These are phyloP conservation scores for Bugulina stolonifera DNA, from an alignment of 2,888 invertebrate genomes.

Conservation along the genomic window DNA sequence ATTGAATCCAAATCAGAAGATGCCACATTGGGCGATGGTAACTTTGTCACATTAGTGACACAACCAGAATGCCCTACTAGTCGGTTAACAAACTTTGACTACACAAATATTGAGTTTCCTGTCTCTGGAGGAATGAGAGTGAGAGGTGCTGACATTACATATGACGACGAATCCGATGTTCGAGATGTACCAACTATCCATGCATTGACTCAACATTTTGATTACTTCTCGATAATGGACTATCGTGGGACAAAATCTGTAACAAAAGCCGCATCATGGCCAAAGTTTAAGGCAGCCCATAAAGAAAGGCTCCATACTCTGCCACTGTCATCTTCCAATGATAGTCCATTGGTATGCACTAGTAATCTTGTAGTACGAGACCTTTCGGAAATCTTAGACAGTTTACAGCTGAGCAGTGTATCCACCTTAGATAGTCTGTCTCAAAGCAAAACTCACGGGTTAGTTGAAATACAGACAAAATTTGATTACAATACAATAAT, in stretches of 20 bases:
- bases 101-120: not conserved
- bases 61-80: no score
- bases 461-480: no score
- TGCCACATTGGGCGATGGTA: no score
- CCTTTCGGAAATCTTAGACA: not conserved
- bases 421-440: no score
- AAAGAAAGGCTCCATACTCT: not conserved
- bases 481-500: no score
- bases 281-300: not conserved
- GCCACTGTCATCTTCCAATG: not conserved
- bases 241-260: not conserved
- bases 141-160: not conserved
- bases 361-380: not conserved
- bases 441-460: no score
- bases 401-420: not conserved
- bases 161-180: not conserved
- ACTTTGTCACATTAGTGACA: no score
- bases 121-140: not conserved
- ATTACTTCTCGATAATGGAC: conserved; percentile 5
- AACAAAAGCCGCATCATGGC: not conserved
- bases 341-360: not conserved
- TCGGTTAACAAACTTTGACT: not conserved
- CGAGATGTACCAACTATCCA: not conserved
- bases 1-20: no score
- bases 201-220: not conserved